Conservation (phyloP, 2,888 invertebrate species). For the Mystacides longicornis region DNA sequence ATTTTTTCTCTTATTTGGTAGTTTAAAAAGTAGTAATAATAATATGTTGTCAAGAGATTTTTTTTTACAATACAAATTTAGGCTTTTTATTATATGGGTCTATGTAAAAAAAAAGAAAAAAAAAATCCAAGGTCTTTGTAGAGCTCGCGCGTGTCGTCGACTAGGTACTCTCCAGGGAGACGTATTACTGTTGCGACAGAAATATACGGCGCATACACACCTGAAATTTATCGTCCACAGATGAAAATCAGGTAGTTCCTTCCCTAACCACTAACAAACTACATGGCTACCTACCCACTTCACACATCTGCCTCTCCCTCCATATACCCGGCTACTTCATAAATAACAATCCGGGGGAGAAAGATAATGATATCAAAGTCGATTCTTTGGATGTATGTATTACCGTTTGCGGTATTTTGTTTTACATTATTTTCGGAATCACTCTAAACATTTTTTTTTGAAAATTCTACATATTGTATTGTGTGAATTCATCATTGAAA, state of each 20-base stretch:
- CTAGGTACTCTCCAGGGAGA: not conserved
- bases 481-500: too few relatives aligned
- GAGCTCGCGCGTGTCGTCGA: not conserved
- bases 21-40: too few relatives aligned
- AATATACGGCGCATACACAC: conserved; percentile 1
- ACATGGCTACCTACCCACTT: too few relatives aligned
- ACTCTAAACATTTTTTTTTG: too few relatives aligned
- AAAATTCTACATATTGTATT: too few relatives aligned
- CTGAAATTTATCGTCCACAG: conserved; percentile 1
- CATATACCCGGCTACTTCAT: not conserved
- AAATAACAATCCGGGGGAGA: not conserved
- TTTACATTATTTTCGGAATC: not conserved
- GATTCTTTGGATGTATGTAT: not conserved
- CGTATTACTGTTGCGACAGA: not conserved
- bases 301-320: not conserved
- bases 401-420: not conserved
- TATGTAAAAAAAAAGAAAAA: not conserved
- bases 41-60: too few relatives aligned
- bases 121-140: not conserved
- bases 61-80: not conserved
- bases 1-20: too few relatives aligned
- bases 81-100: not conserved
- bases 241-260: too few relatives aligned
- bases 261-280: too few relatives aligned
- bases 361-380: not conserved